These are phyloP conservation scores for Hermatobates lingyangjiaoensis DNA, from an alignment of 1,140 invertebrate genomes.

Conservation along the genomic window DNA sequence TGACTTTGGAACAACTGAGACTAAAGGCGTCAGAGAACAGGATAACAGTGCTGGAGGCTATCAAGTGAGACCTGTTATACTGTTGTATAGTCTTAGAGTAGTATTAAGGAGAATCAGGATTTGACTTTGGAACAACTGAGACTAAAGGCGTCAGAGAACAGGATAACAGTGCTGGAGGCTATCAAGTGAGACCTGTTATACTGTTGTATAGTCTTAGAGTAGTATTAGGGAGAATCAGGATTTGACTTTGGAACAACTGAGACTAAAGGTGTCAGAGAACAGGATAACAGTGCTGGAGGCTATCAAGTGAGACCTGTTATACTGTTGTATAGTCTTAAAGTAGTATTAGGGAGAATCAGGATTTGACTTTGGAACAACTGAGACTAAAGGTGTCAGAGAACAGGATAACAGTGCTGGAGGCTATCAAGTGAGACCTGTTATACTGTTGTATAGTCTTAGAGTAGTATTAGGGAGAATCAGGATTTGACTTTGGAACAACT, in stretches of 20 bases:
- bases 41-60: constrained; percentile 83
- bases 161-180: constrained; percentile 83
- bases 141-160: constrained; percentile 73
- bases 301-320: too few species aligned
- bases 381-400: constrained; percentile 76
- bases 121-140: constrained; percentile 83
- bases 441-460: too few species aligned
- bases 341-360: constrained; percentile 93
- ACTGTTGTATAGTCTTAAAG: too few species aligned
- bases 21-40: constrained; percentile 79
- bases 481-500: constrained; percentile 91
- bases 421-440: constrained; percentile 74
- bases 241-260: constrained; percentile 81
- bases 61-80: constrained; percentile 67
- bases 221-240: constrained; percentile 96
- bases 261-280: constrained; percentile 75
- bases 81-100: too few species aligned
- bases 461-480: constrained; percentile 90
- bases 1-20: constrained; percentile 82
- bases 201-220: too few species aligned
- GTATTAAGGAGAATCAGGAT: constrained; percentile 97
- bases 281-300: constrained; percentile 84
- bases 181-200: constrained; percentile 74
- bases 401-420: constrained; percentile 79
- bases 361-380: constrained; percentile 86